Percentiles rank a stretch among this genome's conserved stretches.
Evolutionary conservation across 2,888 invertebrate species (phyloP).

Genomic region (Parnassius apollo): DNA sequence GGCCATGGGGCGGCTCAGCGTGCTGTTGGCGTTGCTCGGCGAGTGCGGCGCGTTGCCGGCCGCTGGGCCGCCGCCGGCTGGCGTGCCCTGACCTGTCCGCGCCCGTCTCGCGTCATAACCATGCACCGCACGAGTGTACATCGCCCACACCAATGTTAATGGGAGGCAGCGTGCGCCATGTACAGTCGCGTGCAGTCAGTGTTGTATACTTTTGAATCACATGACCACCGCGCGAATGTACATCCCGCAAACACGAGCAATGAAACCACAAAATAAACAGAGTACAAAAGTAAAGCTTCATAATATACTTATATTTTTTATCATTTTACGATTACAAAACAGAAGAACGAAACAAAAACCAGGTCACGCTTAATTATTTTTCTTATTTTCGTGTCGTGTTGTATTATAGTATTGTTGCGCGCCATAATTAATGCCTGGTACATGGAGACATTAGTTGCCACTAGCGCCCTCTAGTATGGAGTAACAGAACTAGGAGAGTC

Average conservation of each 20-base stretch:
- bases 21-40: constrained; percentile 94
- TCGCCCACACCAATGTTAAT: not conserved
- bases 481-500: too few species aligned
- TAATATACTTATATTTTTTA: too few species aligned
- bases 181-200: not conserved
- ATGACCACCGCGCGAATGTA: not conserved
- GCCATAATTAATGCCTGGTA: too few species aligned
- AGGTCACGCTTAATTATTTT: too few species aligned
- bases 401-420: too few species aligned
- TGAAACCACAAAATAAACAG: too few species aligned
- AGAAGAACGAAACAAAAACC: too few species aligned
- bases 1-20: constrained; percentile 96
- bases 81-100: constrained; percentile 72
- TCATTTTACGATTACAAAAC: too few species aligned
- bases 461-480: too few species aligned
- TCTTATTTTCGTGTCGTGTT: too few species aligned
- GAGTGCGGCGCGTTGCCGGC: constrained; percentile 80
- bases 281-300: too few species aligned
- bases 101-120: not conserved
- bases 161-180: not conserved
- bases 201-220: not conserved
- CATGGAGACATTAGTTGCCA: too few species aligned
- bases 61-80: constrained; percentile 70
- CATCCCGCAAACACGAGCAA: not conserved
- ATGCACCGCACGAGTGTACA: constrained; percentile 29